phyloP scores from a whole-genome alignment of 2,113 vertebrate species.

The Callionymus lyra region DNA sequence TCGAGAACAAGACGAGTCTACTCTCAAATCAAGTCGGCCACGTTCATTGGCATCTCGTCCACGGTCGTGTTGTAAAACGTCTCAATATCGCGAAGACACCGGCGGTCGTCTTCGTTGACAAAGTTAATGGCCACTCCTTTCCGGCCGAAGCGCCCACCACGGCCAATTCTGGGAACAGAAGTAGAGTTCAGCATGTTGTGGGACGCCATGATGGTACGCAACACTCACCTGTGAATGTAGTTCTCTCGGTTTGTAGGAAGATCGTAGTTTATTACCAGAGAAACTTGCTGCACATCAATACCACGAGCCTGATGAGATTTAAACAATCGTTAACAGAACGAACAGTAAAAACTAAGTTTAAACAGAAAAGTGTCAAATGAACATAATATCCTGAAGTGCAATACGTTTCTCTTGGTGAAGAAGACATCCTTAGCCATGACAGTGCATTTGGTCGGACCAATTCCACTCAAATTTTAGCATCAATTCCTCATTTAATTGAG shows the following conservation, averaged over 20 bases:
- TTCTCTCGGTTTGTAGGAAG: constrained; percentile 99
- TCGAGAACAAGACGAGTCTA: constrained; percentile 62
- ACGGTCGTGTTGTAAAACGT: constrained; percentile 99
- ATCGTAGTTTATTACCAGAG: constrained; percentile 96
- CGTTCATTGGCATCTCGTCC: constrained; percentile 99
- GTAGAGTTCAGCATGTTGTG: too few species aligned
- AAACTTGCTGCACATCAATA: constrained; percentile 98
- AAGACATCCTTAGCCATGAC: too few species aligned
- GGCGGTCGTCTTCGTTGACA: constrained; percentile 96
- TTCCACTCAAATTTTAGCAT: neutral
- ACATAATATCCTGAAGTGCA: too few species aligned
- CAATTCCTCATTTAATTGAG: too few species aligned
- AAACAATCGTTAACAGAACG: too few species aligned
- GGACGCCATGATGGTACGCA: too few species aligned
- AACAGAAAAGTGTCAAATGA: neutral
- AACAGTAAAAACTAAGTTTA: too few species aligned
- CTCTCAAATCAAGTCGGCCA: constrained; percentile 96
- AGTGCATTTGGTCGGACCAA: too few species aligned
- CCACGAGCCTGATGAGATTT: constrained; percentile 78
- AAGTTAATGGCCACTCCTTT: constrained; percentile 99
- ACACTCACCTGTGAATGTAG: constrained; percentile 99
- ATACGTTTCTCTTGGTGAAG: too few species aligned
- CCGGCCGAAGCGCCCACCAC: constrained; percentile 95
- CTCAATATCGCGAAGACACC: constrained; percentile 98
- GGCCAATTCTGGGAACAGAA: constrained; percentile 79